These are phyloP conservation scores for Petrocephalus schoutedeni DNA, from an alignment of 2,797 vertebrate species.

Conservation along the genomic window DNA sequence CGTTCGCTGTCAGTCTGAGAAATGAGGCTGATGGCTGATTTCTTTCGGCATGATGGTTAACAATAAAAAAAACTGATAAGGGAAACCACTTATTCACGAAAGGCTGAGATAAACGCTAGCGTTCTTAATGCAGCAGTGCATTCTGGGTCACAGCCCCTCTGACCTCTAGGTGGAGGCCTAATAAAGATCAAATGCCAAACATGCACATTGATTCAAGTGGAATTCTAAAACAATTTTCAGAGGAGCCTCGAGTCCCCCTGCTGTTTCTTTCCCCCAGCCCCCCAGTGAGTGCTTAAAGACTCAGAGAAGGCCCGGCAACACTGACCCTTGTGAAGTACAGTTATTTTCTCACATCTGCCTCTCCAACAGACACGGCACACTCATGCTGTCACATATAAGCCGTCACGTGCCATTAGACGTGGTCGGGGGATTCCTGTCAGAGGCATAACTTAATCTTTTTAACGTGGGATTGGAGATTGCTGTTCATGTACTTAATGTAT, in stretches of 20 bases:
- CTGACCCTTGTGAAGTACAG: not conserved
- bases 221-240: not conserved
- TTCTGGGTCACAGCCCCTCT: not conserved
- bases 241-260: not conserved
- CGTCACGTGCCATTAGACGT: not conserved
- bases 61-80: not conserved
- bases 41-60: not conserved
- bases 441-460: conserved; percentile 42
- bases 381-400: not conserved
- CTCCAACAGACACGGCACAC: not conserved
- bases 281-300: not conserved
- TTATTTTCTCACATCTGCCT: not conserved
- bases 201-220: not conserved
- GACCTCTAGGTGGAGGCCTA: not conserved
- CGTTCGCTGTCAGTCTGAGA: not conserved
- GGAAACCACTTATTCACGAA: not conserved
- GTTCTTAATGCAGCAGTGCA: not conserved
- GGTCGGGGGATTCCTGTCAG: not conserved
- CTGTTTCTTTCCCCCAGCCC: not conserved
- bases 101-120: not conserved
- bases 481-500: conserved; percentile 42
- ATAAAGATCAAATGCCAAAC: not conserved
- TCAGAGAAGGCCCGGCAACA: not conserved
- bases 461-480: conserved; percentile 38
- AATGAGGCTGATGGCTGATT: not conserved